Base-by-base conservation (phyloP, 1,140 invertebrate species). In the Drosophila nigrodunni region DNA sequence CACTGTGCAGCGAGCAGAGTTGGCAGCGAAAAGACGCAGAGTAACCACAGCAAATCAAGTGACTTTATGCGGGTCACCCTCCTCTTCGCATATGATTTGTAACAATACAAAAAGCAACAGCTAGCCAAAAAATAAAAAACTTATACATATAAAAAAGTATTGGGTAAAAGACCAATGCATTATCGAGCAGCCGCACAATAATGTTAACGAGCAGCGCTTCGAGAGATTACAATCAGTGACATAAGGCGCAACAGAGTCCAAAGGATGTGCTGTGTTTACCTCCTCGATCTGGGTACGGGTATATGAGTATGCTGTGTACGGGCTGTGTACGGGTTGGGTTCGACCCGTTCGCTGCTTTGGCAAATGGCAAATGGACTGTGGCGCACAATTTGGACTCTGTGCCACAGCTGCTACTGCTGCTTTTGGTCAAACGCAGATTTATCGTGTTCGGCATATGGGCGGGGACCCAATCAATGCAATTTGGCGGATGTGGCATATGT, bases 181-280 rank as follows among this genome's bases (percentile, higher is more conserved):
- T 69, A 79, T 77, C 65, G 47, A 49, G 59, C 39, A 44, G 69
- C 50, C 73, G 71, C 74, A 82, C 78, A 85, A 80, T 80, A 83
- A 78, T 80, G 83, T 79, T 88, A 87, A 87, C 82, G 79, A 87
- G 83, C 79, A 71, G 82, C 83, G 72, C 78, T 78, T 49, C 50
- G 21, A 49, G 30, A 74, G 82, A 87, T 87, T 87, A 82, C 83
- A 88, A 87, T 87, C 82, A 87, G 83, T 88, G 82, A 88, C 82
- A 88, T 75, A 87, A 87, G 82, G 82, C 82, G 77, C 77, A 58
- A 47, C 75, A 57, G 74, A 61, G 73, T 55, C 60, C 37, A 71
- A 71, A 72, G 69, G 61, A 66, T 77, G 57, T 70, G 60, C 9
- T 8, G 7, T 30, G 25, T 30, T 30, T 30, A 15, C 11, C 50